Base-by-base conservation (phyloP, 64 coral and sea anemone species). In the Stichodactyla helianthus region DNA sequence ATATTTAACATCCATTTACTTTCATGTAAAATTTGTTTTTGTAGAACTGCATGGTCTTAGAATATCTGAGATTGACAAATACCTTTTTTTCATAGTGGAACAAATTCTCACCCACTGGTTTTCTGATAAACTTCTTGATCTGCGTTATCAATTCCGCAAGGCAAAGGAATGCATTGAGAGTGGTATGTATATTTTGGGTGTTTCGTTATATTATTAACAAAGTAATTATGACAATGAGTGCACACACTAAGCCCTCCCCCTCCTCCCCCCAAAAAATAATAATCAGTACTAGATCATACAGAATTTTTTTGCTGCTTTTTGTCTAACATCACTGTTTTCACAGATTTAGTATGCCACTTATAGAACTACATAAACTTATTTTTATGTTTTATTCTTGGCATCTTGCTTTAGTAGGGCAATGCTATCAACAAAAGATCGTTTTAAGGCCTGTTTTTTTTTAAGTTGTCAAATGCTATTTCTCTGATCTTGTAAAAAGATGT, bases 31-130 rank as follows among this genome's bases (percentile, higher is more conserved):
- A n/a, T n/a, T n/a, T n/a, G n/a, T n/a, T n/a, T 85, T 63, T 57
- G 55, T 57, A 57, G 55, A 6, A 57, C 55, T 57, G 13, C 6
- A 57, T 57, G 55, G 55, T 57, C 55, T 57, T 57, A 61, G 18
- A 13, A 61, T 61, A 61, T 61, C 55, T 61, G 59, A 61, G 12
- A 6, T 16, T 61, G 5, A 61, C 59, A 61, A 6, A n/a, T 77
- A 59, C 64, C n/a, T 70, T n/a, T 70, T 89, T 9, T 88, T 23
- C 70, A 50, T n/a, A 88, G 87, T 88, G 55, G 56, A 88, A 18
- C 76, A 88, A 88, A 88, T 88, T 13, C 87, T 88, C 6, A 88
- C 77, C 22, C 87, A 88, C 54, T 88, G 87, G 52, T 88, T 55
- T 82, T 17, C 77, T 26, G 58, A 16, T 28, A 79, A 51, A 79